Conservation (phyloP, 2,113 vertebrate species). For the Colistium nudipinnis region DNA sequence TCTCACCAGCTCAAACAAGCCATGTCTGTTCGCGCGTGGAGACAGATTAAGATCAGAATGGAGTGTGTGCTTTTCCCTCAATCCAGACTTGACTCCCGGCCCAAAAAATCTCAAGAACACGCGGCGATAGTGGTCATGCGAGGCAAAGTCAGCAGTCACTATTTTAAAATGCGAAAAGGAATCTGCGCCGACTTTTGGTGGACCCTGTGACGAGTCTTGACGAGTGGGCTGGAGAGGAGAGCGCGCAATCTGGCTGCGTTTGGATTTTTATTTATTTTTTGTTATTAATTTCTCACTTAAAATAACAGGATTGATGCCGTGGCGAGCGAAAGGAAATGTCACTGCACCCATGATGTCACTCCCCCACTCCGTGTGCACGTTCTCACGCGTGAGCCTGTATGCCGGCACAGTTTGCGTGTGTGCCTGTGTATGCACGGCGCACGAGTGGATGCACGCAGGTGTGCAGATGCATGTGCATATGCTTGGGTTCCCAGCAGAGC, state of each 20-base stretch:
- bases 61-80: background rate
- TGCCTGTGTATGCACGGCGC: constrained; percentile 3
- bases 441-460: constrained; percentile 31
- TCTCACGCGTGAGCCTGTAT: background rate
- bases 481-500: constrained; percentile 32
- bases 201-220: constrained; percentile 30
- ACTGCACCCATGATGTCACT: constrained; percentile 26
- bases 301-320: constrained; percentile 18
- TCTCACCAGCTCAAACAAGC: constrained; percentile 56
- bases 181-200: constrained; percentile 41
- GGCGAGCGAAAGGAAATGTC: constrained; percentile 28
- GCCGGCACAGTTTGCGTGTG: background rate
- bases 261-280: constrained; percentile 45
- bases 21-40: constrained; percentile 29
- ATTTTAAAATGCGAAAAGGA: constrained; percentile 65
- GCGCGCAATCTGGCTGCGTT: constrained; percentile 39
- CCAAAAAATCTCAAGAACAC: constrained; percentile 3
- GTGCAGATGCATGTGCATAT: constrained; percentile 19
- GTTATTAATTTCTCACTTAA: too few relatives aligned
- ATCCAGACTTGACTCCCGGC: constrained; percentile 4
- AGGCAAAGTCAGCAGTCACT: constrained; percentile 53
- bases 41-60: constrained; percentile 30
- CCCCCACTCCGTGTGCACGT: constrained; percentile 9
- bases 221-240: constrained; percentile 39
- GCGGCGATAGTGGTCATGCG: constrained; percentile 26